Evolutionary conservation across 2,888 invertebrate species (phyloP).

Genomic region (Leucophora obtusa): DNA sequence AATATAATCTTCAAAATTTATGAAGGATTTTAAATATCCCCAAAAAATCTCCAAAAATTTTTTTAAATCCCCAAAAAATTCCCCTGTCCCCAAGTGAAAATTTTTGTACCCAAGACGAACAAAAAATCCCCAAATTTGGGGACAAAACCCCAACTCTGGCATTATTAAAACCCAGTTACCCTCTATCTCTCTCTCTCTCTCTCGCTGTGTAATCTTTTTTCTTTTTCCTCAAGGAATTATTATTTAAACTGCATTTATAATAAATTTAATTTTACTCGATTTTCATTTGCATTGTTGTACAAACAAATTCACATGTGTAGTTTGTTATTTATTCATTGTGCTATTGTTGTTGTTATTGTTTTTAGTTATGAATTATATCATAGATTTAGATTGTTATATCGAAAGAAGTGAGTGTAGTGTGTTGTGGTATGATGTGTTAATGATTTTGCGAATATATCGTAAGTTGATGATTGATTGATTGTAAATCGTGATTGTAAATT

Average conservation of each 20-base stretch:
- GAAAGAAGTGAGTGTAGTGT: not conserved
- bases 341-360: not conserved
- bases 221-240: not conserved
- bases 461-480: conserved; percentile 37
- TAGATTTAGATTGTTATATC: not conserved
- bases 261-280: not conserved
- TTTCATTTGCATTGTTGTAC: too few relatives aligned
- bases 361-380: not conserved
- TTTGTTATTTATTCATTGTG: not conserved
- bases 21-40: too few relatives aligned
- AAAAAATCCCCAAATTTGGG: too few relatives aligned
- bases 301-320: not conserved
- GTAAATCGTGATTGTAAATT: conserved; percentile 12
- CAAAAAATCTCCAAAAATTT: too few relatives aligned
- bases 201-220: not conserved
- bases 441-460: conserved; percentile 47
- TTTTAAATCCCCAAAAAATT: too few relatives aligned
- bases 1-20: too few relatives aligned
- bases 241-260: not conserved
- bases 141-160: too few relatives aligned
- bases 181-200: not conserved
- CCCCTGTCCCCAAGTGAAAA: too few relatives aligned
- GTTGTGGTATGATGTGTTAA: conserved; percentile 39
- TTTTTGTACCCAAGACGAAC: too few relatives aligned
- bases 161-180: not conserved